These are phyloP conservation scores for Phylloscopus collybita DNA, from an alignment of 2,797 vertebrate species.

Conservation along the genomic window DNA sequence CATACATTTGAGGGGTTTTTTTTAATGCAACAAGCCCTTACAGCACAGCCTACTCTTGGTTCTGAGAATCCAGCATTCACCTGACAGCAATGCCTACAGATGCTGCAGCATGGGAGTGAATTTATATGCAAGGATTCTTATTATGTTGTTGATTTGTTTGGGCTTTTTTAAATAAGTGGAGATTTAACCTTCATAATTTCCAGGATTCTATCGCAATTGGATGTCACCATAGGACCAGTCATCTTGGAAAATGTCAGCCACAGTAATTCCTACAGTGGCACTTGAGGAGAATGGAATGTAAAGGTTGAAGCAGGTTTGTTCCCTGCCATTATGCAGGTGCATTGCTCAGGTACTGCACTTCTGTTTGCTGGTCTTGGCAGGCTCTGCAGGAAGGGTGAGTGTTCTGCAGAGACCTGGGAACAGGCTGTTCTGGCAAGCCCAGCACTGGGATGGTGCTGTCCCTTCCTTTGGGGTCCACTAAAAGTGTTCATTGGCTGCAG, in stretches of 20 bases:
- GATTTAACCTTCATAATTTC: background rate
- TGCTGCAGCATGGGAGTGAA: background rate
- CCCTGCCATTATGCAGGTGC: accelerated
- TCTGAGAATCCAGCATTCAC: background rate
- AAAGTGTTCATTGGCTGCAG: background rate
- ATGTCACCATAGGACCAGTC: background rate
- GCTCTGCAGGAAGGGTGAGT: background rate
- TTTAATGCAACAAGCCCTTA: background rate
- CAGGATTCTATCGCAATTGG: background rate
- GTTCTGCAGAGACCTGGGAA: background rate
- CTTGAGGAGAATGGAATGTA: background rate
- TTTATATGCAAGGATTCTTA: background rate
- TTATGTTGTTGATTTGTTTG: background rate
- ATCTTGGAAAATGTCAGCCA: background rate
- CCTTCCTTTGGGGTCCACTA: accelerated
- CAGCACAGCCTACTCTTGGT: background rate
- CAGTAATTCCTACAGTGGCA: background rate
- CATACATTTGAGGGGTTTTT: background rate
- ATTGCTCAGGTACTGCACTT: background rate
- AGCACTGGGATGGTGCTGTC: accelerated
- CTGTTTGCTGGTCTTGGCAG: background rate
- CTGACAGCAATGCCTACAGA: background rate
- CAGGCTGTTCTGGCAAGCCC: background rate
- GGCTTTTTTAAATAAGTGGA: background rate
- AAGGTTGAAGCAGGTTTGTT: background rate